A percentile compares a stretch with the other conserved stretches of the same genome.
Evolutionary conservation across 2,113 vertebrate species (phyloP).

Genomic region (Protobothrops mucrosquamatus): DNA sequence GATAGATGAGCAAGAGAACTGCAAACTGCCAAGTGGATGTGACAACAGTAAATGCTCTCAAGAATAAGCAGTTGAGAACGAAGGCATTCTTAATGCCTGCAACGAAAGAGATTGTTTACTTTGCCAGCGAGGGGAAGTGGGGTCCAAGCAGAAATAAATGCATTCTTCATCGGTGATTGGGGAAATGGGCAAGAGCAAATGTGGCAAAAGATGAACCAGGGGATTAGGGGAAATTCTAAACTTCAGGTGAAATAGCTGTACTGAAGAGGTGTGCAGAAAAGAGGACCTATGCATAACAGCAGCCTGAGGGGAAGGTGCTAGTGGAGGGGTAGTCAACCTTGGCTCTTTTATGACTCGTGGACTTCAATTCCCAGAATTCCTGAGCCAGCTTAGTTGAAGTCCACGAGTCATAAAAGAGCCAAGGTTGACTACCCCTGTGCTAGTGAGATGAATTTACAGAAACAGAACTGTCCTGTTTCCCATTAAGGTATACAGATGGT

Average conservation of each 20-base stretch:
- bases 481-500: background rate
- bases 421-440: too few relatives aligned
- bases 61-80: constrained; percentile 62
- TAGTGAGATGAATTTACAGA: background rate
- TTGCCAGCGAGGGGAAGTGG: constrained; percentile 45
- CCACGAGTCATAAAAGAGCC: too few relatives aligned
- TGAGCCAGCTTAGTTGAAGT: too few relatives aligned
- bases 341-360: too few relatives aligned
- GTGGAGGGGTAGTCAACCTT: too few relatives aligned
- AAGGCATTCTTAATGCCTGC: constrained; percentile 61
- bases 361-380: too few relatives aligned
- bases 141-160: constrained; percentile 42
- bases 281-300: background rate
- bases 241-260: background rate
- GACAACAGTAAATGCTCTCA: constrained; percentile 68
- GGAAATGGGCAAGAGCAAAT: constrained; percentile 27
- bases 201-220: background rate
- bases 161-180: constrained; percentile 49
- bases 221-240: background rate
- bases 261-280: background rate
- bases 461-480: background rate
- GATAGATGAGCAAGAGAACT: constrained; percentile 36
- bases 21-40: constrained; percentile 62
- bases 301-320: background rate
- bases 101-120: constrained; percentile 56